phyloP scores from a whole-genome alignment of 1,140 invertebrate genomes.

The Drosophila nigrodunni region DNA sequence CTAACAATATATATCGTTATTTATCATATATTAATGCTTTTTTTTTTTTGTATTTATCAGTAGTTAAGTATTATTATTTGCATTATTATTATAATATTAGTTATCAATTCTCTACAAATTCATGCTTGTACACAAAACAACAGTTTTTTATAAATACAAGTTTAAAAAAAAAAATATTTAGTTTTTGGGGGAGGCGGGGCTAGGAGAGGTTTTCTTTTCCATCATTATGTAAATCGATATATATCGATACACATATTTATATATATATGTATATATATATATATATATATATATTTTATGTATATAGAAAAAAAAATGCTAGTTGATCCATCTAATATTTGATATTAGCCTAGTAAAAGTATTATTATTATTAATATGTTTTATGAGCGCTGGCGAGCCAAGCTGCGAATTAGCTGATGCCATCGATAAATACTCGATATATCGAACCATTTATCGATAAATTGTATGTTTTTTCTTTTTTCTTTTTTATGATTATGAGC shows the following conservation, averaged over 20 bases:
- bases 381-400: conserved; percentile 42
- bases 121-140: conserved; percentile 67
- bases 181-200: conserved; percentile 12
- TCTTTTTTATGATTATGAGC: conserved; percentile 49
- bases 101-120: conserved; percentile 65
- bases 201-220: conserved; percentile 19
- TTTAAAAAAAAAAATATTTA: conserved; percentile 51
- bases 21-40: conserved; percentile 48
- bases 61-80: conserved; percentile 14
- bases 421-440: conserved; percentile 13
- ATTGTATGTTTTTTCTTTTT: background rate
- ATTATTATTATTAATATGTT: conserved; percentile 31
- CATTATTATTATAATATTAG: conserved; percentile 22
- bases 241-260: conserved; percentile 30
- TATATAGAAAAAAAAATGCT: conserved; percentile 71
- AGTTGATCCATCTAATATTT: conserved; percentile 79
- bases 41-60: conserved; percentile 35
- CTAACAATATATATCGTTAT: conserved; percentile 75
- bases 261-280: conserved; percentile 16
- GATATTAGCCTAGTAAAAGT: conserved; percentile 71
- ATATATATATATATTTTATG: conserved; percentile 4
- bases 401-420: conserved; percentile 16
- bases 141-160: conserved; percentile 69
- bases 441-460: conserved; percentile 16
- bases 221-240: conserved; percentile 31